Base-by-base conservation (phyloP, 2,888 invertebrate genomes). In the Drosophila yooni region DNA sequence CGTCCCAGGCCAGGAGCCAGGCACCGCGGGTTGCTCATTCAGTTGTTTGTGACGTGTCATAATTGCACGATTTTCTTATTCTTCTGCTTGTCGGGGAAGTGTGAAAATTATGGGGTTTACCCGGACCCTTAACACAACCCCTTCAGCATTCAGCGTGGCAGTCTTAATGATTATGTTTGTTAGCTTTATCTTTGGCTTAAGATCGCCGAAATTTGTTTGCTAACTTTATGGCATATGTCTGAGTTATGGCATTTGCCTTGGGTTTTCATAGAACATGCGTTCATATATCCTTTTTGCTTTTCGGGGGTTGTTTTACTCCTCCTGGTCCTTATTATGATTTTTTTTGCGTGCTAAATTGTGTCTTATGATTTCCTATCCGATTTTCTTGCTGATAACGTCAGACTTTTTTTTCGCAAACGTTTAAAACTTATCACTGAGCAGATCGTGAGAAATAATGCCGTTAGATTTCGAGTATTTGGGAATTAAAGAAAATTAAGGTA, bases 41-140 rank as follows among this genome's bases (percentile, higher is more conserved):
- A 62, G 50, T 59, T 54, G 51, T 60, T 76, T 68, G 74, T 75
- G 80, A 63, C 82, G 90, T 87, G 90, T 86, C 89, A 88, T 88
- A 88, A 88, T 88, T 88, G 90, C 87, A 90, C 76, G 83, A 82
- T 76, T 81, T 43, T 57, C 57, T 27, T 27, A 40, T 21, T 43
- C 46, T 43, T 53, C 48, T 10, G 61, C 29, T 48, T 48, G 50
- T 33, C 59, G 52, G 18, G 29, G 82, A 88, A 86, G 87, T 90
- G 85, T 90, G 86, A 89, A 89, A 87, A 89, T 89, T 89, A 85
- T 79, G 76, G 89, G 79, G 67, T 76, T 83, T 79, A 75, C 70
- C 72, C 73, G 64, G 48, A 58, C 58, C 57, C 58, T 54, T 59
- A 4, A 33, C 57, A 50, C 76, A 83, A 82, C 78, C 84, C 84